phyloP scores from a whole-genome alignment of 2,113 vertebrate species.

The Labrus mixtus region DNA sequence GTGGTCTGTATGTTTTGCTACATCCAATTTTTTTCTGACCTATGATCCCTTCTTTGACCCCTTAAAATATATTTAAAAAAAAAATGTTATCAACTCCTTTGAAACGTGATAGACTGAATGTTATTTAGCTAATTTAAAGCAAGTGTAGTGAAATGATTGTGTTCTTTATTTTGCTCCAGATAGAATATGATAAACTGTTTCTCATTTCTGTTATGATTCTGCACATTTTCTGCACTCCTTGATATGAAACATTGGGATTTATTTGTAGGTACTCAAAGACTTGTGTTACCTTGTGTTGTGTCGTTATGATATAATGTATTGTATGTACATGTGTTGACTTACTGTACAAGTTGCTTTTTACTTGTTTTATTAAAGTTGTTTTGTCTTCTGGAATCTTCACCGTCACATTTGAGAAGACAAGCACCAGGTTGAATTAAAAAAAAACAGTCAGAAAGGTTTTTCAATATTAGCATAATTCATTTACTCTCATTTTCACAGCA shows the following conservation, averaged over 20 bases:
- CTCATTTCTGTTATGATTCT: constrained; percentile 19
- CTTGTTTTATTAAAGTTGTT: constrained; percentile 64
- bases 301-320: constrained; percentile 48
- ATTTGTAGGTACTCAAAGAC: constrained; percentile 66
- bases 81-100: not conserved
- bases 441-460: not conserved
- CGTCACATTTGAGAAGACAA: not conserved
- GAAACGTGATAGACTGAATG: not conserved
- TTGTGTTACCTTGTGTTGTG: constrained; percentile 36
- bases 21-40: constrained; percentile 20
- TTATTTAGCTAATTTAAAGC: constrained; percentile 20
- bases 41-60: not conserved
- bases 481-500: constrained; percentile 49
- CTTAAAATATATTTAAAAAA: constrained; percentile 13
- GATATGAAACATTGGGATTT: constrained; percentile 47
- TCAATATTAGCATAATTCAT: constrained; percentile 11
- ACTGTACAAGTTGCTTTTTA: constrained; percentile 62
- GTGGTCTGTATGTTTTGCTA: constrained; percentile 51
- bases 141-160: constrained; percentile 11
- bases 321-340: constrained; percentile 59
- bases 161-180: constrained; percentile 15
- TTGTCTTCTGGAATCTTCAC: constrained; percentile 28
- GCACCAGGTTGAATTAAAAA: not conserved
- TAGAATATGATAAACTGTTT: constrained; percentile 16
- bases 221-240: constrained; percentile 54